Evolutionary conservation across 1,140 invertebrate genomes (phyloP), one percentile per base, ranked within the genome.

Genomic region (Scaptomyza montana): DNA sequence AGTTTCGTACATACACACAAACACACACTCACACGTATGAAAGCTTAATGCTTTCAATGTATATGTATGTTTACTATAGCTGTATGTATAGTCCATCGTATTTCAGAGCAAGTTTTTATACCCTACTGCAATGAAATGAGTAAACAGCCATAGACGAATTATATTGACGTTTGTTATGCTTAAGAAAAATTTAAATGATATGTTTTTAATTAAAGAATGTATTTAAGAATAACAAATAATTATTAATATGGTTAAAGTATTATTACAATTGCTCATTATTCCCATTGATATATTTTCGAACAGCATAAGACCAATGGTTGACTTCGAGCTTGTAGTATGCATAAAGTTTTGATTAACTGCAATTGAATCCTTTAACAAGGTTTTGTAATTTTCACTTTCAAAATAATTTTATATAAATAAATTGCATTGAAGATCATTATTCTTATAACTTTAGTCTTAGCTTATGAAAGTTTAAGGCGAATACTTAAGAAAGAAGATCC

Each of bases 71-170:
- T 62, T 74, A 64, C 41, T 84, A 75, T 80, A 69, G 55, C 68
- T 56, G 60, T 74, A 25, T 72, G 72, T 79, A 66, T 72, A 75
- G 61, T 54, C 78, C 82, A 77, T 74, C 76, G 82, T 79, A 82
- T 82, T 87, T 87, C 82, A 89, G 84, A 89, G 84, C 84, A 89
- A 89, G 84, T 89, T 89, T 74, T 68, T 67, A 45, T 80, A 86
- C 81, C 46, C 81, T 85, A 59, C 45, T 62, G 13, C 62, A 51
- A 68, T 74, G 74, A 77, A 68, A 68, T 65, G 47, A 55, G 10
- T 19, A 19, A 53, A 4, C 8, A 47, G 62, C 16, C 46, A 53
- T 46, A 39, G 7, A n/a, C 60, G 57, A 74, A 72, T 43, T 45
- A 5, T 46, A 9, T 19, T 16, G 1, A 28, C 9, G 33, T 21